Conservation (phyloP, 2,113 vertebrate species). For the Poeciliopsis prolifica region DNA sequence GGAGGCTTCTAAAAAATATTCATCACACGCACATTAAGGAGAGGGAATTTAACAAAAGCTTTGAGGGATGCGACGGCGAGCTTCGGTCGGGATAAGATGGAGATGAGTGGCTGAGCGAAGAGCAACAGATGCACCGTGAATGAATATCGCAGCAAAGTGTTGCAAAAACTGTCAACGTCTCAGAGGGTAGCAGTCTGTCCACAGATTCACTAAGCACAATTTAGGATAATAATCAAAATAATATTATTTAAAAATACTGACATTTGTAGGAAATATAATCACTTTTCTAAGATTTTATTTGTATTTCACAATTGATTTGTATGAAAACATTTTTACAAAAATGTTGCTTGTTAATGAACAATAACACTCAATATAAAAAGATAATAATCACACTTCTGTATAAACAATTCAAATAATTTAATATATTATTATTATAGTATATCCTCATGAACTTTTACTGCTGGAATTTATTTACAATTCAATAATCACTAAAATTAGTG, state of each 20-base stretch:
- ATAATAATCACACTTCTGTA: not conserved
- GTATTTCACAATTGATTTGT: not conserved
- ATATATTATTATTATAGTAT: too few species aligned
- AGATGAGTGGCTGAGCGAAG: conserved; percentile 46
- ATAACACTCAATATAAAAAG: not conserved
- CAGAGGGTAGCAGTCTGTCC: conserved; percentile 35
- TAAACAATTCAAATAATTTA: too few species aligned
- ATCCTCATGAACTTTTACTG: too few species aligned
- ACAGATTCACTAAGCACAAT: conserved; percentile 17
- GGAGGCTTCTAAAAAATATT: conserved; percentile 81
- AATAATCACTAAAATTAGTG: too few species aligned
- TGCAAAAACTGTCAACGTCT: conserved; percentile 63
- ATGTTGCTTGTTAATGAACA: too few species aligned
- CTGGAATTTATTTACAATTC: too few species aligned
- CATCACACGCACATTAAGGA: conserved; percentile 78
- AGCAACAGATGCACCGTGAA: conserved; percentile 65
- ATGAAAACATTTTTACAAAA: not conserved
- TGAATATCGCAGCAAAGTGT: conserved; percentile 62
- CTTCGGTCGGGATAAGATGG: conserved; percentile 42
- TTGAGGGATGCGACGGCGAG: conserved; percentile 45
- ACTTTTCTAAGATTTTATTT: not conserved
- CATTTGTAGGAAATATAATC: not conserved
- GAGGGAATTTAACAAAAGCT: conserved; percentile 73
- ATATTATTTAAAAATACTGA: too few species aligned
- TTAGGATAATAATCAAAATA: not conserved